These are phyloP conservation scores for Hypena proboscidalis DNA, from an alignment of 2,888 invertebrate species.

Conservation along the genomic window DNA sequence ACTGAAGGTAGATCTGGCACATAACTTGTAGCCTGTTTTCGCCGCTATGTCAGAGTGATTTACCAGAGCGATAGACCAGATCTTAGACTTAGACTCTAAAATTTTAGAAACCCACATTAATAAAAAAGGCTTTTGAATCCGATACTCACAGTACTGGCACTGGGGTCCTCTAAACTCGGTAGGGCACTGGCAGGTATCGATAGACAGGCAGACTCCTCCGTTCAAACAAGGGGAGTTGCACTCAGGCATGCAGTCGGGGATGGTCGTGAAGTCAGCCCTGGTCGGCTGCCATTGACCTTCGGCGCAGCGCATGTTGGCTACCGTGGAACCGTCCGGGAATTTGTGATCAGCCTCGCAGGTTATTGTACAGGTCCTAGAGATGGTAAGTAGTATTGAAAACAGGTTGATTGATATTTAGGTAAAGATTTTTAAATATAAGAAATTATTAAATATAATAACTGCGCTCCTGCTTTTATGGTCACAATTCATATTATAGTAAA, in stretches of 20 bases:
- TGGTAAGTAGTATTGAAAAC: not conserved
- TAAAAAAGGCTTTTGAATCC: not conserved
- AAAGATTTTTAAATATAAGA: too few relatives aligned
- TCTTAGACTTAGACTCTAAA: too few relatives aligned
- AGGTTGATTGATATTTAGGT: too few relatives aligned
- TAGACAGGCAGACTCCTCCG: constrained; percentile 92
- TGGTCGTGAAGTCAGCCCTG: constrained; percentile 84
- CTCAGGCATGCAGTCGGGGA: constrained; percentile 90
- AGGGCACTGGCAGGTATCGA: constrained; percentile 92
- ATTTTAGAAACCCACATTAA: too few relatives aligned
- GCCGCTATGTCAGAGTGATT: too few relatives aligned
- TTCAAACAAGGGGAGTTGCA: constrained; percentile 89
- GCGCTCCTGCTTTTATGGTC: too few relatives aligned
- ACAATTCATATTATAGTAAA: too few relatives aligned
- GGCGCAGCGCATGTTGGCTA: constrained; percentile 88
- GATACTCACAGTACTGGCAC: constrained; percentile 87
- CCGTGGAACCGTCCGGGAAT: constrained; percentile 89
- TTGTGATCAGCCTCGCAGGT: constrained; percentile 87
- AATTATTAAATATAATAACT: too few relatives aligned
- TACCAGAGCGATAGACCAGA: too few relatives aligned
- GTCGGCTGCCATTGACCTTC: constrained; percentile 90
- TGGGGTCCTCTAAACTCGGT: constrained; percentile 88
- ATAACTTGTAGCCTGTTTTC: too few relatives aligned
- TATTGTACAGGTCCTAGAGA: constrained; percentile 87
- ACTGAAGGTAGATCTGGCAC: too few relatives aligned